Evolutionary conservation across 2,888 invertebrate genomes (phyloP), one percentile per base, ranked within the genome.

Genomic region (Crepidodera aurea): DNA sequence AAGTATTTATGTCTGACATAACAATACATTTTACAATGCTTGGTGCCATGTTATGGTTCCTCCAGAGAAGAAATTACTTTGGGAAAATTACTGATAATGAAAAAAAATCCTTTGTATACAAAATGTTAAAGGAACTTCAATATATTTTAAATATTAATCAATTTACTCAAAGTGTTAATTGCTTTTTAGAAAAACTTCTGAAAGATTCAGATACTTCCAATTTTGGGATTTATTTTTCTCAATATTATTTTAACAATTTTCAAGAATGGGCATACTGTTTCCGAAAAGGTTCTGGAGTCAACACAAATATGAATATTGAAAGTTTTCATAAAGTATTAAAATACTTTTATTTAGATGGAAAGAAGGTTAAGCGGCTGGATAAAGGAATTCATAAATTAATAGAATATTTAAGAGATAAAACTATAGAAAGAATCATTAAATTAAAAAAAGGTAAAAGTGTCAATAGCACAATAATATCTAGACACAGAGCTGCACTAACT

Each of bases 321-420:
- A 22, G 13, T 7, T n/a, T 46, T 22, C 46, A 46, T n/a, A 46
- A 46, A 46, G 13, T 22, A 5, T 12, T 46, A 12, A 46, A 46
- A 25, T 46, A 46, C 13, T 10, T 42, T 10, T 46, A 46, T n/a
- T 25, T 46, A 12, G 22, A 46, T 12, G 46, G 46, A 3, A 29
- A 29, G 10, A 10, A 8, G 10, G 10, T 29, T 6, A 29, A 29
- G 8, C 3, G 29, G 10, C 10, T 27, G 12, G 16, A 27, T 27
- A 29, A 50, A 27, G 27, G 29, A 10, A 12, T 51, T 2, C 10
- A 1, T 12, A 18, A 16, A 7, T 8, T 51, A 8, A 8, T n/a
- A n/a, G 37, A 51, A 19, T 51, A 18, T 19, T 37, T 51, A 10
- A 15, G 51, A n/a, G 51, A 51, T 18, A 51, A 51, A 37, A 37